A percentile compares a stretch with the other conserved stretches of the same genome.
Conservation (phyloP, 1,140 invertebrate genomes). For the Anadara kagoshimensis region DNA sequence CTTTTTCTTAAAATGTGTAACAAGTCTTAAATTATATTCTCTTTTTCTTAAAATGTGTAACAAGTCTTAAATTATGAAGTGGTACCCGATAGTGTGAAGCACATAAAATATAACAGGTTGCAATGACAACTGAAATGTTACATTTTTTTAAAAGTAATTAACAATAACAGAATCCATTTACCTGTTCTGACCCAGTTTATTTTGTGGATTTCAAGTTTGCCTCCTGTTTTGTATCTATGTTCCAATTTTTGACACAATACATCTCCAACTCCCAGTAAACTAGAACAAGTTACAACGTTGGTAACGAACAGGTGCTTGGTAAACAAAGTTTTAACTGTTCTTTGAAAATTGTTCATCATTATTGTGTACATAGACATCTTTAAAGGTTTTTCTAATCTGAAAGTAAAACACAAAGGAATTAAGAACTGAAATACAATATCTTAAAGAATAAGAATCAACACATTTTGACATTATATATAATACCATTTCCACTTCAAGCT, state of each 20-base stretch:
- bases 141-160: not conserved
- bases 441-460: no score
- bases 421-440: no score
- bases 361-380: no score
- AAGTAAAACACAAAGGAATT: no score
- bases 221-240: constrained; percentile 3
- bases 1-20: no score
- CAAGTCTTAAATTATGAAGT: not conserved
- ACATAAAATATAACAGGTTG: not conserved
- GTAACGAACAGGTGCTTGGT: constrained; percentile 51
- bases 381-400: no score
- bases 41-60: no score
- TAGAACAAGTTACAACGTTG: constrained; percentile 47
- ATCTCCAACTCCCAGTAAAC: constrained; percentile 52
- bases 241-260: constrained; percentile 55
- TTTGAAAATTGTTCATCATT: not conserved
- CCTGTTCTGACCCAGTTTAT: constrained; percentile 54
- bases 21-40: not conserved
- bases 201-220: constrained; percentile 5
- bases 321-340: constrained; percentile 37
- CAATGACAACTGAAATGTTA: not conserved
- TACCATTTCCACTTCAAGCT: no score
- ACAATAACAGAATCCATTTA: constrained; percentile 13
- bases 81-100: not conserved
- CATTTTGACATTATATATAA: no score